Evolutionary conservation across 2,888 invertebrate species (phyloP).

Genomic region (Nymphalis urticae): DNA sequence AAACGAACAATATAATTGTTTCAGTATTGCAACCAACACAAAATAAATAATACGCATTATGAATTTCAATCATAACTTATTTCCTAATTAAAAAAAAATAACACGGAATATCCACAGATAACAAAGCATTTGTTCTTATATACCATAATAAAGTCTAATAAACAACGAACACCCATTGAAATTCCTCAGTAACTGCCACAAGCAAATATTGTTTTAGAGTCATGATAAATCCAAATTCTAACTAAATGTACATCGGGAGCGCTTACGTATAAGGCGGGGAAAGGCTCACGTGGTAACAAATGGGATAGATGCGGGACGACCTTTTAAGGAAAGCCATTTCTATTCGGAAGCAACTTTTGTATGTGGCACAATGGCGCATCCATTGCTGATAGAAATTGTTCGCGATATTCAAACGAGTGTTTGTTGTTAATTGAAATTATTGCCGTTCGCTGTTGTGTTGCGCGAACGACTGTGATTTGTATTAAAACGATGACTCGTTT

Average conservation of each 20-base stretch:
- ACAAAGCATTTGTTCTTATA: background rate
- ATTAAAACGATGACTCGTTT: constrained; percentile 55
- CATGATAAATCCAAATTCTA: constrained; percentile 28
- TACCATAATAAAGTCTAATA: background rate
- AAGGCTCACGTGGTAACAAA: constrained; percentile 64
- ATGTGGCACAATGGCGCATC: constrained; percentile 72
- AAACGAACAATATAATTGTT: too few relatives aligned
- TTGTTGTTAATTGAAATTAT: constrained; percentile 71
- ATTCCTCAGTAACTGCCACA: constrained; percentile 14
- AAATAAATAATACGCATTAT: too few relatives aligned
- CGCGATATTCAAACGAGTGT: constrained; percentile 67
- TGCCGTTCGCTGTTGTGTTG: constrained; percentile 41
- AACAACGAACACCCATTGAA: constrained; percentile 4
- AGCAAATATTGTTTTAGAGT: constrained; percentile 29
- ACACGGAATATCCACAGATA: too few relatives aligned
- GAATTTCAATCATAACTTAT: too few relatives aligned
- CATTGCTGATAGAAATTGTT: constrained; percentile 50
- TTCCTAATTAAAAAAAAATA: too few relatives aligned
- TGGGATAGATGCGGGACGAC: constrained; percentile 59
- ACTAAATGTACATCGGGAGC: constrained; percentile 32
- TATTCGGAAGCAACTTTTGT: constrained; percentile 73
- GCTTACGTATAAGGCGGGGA: constrained; percentile 31
- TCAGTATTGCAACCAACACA: too few relatives aligned
- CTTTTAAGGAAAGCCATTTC: constrained; percentile 68
- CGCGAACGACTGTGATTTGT: constrained; percentile 49